These are phyloP conservation scores for Spatulosminthurus flaviceps DNA, from an alignment of 2,888 invertebrate genomes.

Conservation along the genomic window DNA sequence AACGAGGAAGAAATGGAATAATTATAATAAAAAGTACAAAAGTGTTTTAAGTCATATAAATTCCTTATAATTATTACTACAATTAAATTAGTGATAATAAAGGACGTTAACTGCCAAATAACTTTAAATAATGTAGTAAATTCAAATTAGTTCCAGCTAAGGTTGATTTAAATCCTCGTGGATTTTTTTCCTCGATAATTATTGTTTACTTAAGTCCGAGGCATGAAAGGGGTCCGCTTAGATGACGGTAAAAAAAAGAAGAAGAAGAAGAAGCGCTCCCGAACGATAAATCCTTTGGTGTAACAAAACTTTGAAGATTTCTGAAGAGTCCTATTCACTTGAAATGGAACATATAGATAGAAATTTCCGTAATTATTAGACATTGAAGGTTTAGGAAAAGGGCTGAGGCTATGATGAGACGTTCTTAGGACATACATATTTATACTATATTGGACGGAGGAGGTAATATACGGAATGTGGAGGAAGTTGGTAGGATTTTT, in stretches of 20 bases:
- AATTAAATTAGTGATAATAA: too few relatives aligned
- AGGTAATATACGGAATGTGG: constrained; percentile 13
- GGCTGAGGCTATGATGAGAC: too few relatives aligned
- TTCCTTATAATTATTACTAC: background rate
- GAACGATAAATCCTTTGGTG: background rate
- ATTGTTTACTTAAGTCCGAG: constrained; percentile 11
- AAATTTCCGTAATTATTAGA: background rate
- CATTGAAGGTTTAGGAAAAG: background rate
- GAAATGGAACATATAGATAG: background rate
- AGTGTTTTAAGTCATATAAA: too few relatives aligned
- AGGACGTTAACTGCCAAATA: too few relatives aligned
- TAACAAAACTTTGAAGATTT: background rate
- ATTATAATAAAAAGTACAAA: too few relatives aligned
- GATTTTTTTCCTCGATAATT: background rate
- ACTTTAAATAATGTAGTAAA: background rate
- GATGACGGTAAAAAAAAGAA: background rate
- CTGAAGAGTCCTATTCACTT: background rate
- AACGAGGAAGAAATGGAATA: too few relatives aligned
- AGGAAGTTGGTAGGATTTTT: constrained; percentile 47
- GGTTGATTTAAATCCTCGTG: background rate
- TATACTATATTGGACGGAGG: background rate
- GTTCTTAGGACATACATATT: too few relatives aligned
- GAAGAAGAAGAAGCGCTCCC: background rate
- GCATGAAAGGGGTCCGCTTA: background rate
- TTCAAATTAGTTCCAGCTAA: constrained; percentile 1